Evolutionary conservation across 2,888 invertebrate species (phyloP).

Genomic region (Tenthredo amoena): DNA sequence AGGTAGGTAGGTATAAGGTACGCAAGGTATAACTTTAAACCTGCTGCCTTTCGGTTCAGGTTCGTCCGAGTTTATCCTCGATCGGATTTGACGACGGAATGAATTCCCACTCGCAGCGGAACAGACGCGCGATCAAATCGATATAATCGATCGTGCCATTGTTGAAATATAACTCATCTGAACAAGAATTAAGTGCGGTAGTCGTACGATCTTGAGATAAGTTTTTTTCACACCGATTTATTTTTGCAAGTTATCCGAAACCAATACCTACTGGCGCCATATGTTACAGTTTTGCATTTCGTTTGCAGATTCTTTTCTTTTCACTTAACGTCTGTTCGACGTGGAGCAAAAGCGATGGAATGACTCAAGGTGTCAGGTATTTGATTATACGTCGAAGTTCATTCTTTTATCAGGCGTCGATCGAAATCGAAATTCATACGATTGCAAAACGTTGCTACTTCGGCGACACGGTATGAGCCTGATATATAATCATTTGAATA

Average conservation of each 20-base stretch:
- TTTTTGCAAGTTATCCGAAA: background rate
- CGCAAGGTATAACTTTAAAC: constrained; percentile 2
- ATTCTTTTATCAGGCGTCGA: constrained; percentile 30
- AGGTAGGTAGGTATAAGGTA: background rate
- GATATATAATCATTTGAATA: background rate
- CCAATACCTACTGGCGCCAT: background rate
- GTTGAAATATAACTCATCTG: constrained; percentile 18
- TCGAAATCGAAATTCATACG: constrained; percentile 43
- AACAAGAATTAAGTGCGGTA: constrained; percentile 9
- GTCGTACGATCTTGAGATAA: background rate
- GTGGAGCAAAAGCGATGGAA: background rate
- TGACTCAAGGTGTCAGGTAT: background rate
- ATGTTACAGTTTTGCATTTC: background rate
- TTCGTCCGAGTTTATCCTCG: background rate
- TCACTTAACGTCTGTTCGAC: background rate
- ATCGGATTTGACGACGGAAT: constrained; percentile 17
- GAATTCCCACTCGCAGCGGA: constrained; percentile 18
- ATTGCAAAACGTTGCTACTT: constrained; percentile 31
- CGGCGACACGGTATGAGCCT: background rate
- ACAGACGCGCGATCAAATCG: constrained; percentile 31
- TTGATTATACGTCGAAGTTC: background rate
- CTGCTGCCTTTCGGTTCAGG: background rate
- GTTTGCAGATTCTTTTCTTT: background rate
- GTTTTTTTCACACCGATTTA: constrained; percentile 22
- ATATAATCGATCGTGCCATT: constrained; percentile 29